These are phyloP conservation scores for Equus quagga DNA, from an alignment of 2,113 vertebrate genomes.

Conservation along the genomic window DNA sequence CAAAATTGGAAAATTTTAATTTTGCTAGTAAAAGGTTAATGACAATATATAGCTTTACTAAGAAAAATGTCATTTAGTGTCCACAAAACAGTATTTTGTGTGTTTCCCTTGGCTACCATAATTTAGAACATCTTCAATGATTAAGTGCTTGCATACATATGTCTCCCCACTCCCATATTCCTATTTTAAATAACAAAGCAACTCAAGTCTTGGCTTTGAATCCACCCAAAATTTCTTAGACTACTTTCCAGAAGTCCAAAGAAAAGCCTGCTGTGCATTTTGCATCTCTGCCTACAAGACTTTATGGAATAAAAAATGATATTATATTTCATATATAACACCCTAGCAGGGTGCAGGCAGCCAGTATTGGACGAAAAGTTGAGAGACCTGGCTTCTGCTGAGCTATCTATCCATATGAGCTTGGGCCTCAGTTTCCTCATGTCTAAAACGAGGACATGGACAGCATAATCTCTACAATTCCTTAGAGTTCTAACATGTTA, in stretches of 20 bases:
- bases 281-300: not conserved
- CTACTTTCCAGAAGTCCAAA: not conserved
- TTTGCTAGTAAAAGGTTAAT: not conserved
- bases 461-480: accelerated
- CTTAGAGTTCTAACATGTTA: not conserved
- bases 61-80: not conserved
- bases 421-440: not conserved
- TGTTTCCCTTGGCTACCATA: not conserved
- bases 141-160: not conserved
- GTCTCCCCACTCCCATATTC: not conserved
- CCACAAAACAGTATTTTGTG: not conserved
- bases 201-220: not conserved
- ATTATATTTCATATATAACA: not conserved
- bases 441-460: not conserved
- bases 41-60: not conserved
- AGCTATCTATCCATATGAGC: not conserved
- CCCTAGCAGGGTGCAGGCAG: not conserved
- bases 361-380: not conserved
- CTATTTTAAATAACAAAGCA: not conserved
- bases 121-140: not conserved
- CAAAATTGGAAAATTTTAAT: not conserved
- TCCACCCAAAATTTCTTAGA: not conserved
- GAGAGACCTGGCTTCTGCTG: not conserved
- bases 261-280: not conserved
- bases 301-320: not conserved